Evolutionary conservation across 92 coral and sea anemone species (phyloP).

Genomic region (Zoanthus sansibaricus): DNA sequence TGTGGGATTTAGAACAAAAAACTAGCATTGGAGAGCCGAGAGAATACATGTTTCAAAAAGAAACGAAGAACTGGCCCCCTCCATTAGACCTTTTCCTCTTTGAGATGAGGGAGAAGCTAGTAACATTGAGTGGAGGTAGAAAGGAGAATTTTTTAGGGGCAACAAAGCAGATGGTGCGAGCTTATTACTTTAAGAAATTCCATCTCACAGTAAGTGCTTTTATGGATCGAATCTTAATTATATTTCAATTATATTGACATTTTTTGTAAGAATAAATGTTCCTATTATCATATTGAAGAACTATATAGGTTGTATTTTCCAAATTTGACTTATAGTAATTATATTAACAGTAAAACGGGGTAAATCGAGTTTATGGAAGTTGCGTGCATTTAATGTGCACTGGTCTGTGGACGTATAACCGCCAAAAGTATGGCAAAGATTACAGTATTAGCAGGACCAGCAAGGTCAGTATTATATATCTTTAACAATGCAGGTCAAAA

Average conservation of each 20-base stretch:
- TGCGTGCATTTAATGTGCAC: too few relatives aligned
- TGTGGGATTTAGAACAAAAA: background rate
- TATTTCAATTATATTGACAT: too few relatives aligned
- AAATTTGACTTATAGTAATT: too few relatives aligned
- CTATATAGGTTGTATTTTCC: too few relatives aligned
- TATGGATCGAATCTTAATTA: too few relatives aligned
- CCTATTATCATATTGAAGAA: too few relatives aligned
- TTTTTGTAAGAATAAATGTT: too few relatives aligned
- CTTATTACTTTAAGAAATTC: background rate
- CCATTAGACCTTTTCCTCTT: background rate
- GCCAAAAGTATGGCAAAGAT: background rate
- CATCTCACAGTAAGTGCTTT: background rate
- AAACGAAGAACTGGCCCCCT: background rate
- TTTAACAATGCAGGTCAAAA: background rate
- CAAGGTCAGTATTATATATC: background rate
- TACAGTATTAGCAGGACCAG: background rate
- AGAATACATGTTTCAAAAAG: background rate
- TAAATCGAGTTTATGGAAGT: too few relatives aligned
- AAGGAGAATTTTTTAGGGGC: background rate
- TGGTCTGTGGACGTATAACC: too few relatives aligned
- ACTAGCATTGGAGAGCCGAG: background rate
- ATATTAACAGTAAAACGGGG: too few relatives aligned
- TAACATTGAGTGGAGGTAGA: background rate
- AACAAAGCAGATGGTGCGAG: background rate
- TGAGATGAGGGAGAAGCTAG: background rate